Percentiles rank a stretch among this genome's conserved stretches.
Evolutionary conservation across 1,140 invertebrate species (phyloP).

Genomic region (Gryllus bimaculatus): DNA sequence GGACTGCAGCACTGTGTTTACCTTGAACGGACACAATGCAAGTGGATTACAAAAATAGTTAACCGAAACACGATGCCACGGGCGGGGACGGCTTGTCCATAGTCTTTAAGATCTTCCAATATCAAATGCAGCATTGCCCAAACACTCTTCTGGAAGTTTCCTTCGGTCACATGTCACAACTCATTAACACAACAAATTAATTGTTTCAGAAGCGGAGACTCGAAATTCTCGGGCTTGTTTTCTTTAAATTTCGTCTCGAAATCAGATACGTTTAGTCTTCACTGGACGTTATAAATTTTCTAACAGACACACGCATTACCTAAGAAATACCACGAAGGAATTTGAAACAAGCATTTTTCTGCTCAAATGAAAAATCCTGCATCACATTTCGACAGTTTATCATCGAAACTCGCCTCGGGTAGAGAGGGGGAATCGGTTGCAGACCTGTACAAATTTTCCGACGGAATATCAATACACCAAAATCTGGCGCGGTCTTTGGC

Average conservation of each 20-base stretch:
- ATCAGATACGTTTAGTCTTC: no score
- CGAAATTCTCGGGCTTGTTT: neutral
- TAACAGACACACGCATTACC: neutral
- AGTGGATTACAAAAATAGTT: constrained; percentile 1
- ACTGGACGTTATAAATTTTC: neutral
- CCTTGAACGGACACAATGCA: neutral
- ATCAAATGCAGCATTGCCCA: neutral
- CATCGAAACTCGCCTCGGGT: neutral
- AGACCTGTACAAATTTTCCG: neutral
- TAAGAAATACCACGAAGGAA: neutral
- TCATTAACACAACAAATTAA: neutral
- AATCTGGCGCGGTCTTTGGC: neutral
- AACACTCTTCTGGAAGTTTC: neutral
- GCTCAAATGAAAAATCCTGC: neutral
- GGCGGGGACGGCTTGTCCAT: neutral
- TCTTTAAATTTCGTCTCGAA: neutral
- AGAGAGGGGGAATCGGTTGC: neutral
- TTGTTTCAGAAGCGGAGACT: neutral
- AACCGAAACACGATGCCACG: neutral
- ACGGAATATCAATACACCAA: neutral
- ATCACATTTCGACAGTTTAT: constrained; percentile 5
- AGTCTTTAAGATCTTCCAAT: neutral
- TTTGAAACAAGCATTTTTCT: neutral
- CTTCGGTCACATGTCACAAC: neutral
- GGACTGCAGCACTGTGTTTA: neutral